Conservation (phyloP, 2,113 vertebrate species). For the Cryptotis parvus region DNA sequence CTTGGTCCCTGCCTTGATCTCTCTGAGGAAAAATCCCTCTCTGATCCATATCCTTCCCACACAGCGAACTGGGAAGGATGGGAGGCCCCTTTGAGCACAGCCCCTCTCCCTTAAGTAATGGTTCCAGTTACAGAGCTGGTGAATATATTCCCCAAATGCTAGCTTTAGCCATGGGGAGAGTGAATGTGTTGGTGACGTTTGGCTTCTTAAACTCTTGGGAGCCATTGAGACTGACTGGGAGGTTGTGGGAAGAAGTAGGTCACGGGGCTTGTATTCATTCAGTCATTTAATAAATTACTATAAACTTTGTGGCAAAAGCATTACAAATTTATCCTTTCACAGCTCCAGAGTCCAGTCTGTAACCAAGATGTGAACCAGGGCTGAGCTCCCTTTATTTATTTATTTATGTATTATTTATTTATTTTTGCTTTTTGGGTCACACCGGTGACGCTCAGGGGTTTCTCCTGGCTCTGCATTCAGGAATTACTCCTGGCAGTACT, state of each 20-base stretch:
- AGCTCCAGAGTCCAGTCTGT: neutral
- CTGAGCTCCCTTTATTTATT: accelerated
- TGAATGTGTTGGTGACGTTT: neutral
- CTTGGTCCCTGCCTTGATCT: neutral
- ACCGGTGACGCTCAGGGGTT: too few relatives aligned
- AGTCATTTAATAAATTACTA: neutral
- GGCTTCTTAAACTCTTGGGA: neutral
- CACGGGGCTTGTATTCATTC: neutral
- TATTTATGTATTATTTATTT: too few relatives aligned
- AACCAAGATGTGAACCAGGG: neutral
- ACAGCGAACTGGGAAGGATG: neutral
- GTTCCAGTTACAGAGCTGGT: neutral
- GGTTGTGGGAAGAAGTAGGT: neutral
- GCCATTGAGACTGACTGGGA: neutral
- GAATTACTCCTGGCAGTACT: too few relatives aligned
- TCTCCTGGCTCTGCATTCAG: too few relatives aligned
- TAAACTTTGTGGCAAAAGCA: neutral
- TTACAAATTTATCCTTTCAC: neutral
- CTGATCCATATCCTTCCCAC: neutral
- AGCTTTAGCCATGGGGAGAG: neutral
- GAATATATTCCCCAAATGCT: neutral
- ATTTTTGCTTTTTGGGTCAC: too few relatives aligned
- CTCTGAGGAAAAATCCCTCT: neutral
- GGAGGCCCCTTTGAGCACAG: too few relatives aligned
- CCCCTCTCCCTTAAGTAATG: neutral